Evolutionary conservation across 2,888 invertebrate species (phyloP), one percentile per base, ranked within the genome.

Genomic region (Frankliniella fusca): DNA sequence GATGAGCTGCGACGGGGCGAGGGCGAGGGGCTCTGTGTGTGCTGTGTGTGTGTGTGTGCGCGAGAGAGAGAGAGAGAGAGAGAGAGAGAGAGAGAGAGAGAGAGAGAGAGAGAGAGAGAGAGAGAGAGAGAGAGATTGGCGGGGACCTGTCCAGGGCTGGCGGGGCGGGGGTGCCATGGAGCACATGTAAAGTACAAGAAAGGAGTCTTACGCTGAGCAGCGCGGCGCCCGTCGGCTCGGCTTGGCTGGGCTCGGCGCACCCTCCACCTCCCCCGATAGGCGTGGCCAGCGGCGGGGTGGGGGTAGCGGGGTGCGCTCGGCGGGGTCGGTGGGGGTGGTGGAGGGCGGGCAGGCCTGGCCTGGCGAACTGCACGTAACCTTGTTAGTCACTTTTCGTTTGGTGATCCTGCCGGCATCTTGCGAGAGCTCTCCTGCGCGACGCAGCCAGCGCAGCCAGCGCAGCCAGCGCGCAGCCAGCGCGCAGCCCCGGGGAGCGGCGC

Each of bases 341-440:
- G 79, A 86, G 76, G 82, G 85, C 82, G 28, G 80, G 86, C 86
- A 84, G 84, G 84, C 84, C 82, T 82, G 81, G 82, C 83, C 85
- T 85, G 84, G 85, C 84, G 85, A 83, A 61, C 81, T 84, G 83
- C 83, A 83, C 89, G 89, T 91, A 91, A 91, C 90, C 90, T 90
- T 90, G 91, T 91, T 91, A 91, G 91, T 91, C 91, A 90, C 90
- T 90, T 91, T 90, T 89, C 90, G 90, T 89, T 90, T 90, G 90
- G 89, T 89, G 89, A 90, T 90, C 88, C 89, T 90, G 90, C 90
- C 90, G 90, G 85, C 85, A 85, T 85, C 83, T 83, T 84, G 84
- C 84, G 83, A 61, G n/a, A 54, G 54, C 15, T 20, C 54, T 83
- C 84, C 83, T 82, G 82, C 84, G 84, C 84, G 83, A 83, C 83